phyloP scores from a whole-genome alignment of 2,888 invertebrate genomes.

The Apotomis capreana region DNA sequence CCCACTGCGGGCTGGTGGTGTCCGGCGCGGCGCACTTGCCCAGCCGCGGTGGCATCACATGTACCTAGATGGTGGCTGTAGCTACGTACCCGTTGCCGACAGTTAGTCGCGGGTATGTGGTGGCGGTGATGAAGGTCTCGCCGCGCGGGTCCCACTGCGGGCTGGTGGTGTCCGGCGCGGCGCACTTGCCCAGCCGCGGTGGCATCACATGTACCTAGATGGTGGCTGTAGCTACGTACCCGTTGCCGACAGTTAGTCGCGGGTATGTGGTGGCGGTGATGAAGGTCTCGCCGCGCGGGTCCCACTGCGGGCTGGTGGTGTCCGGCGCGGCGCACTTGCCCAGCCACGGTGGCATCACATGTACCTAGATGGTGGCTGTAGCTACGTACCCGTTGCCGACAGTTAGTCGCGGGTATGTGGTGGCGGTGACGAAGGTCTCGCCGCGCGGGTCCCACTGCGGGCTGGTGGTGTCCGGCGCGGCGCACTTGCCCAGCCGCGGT shows the following conservation, averaged over 20 bases:
- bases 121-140: constrained; percentile 96
- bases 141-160: constrained; percentile 98
- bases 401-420: constrained; percentile 95
- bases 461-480: constrained; percentile 93
- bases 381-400: constrained; percentile 78
- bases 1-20: constrained; percentile 95
- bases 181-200: constrained; percentile 86
- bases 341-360: constrained; percentile 71
- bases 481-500: constrained; percentile 86
- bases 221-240: constrained; percentile 76
- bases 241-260: constrained; percentile 94
- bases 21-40: constrained; percentile 92
- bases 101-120: constrained; percentile 95
- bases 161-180: constrained; percentile 93
- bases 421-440: constrained; percentile 96
- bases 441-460: constrained; percentile 98
- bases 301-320: constrained; percentile 95
- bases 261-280: constrained; percentile 98
- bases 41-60: constrained; percentile 71
- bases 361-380: not conserved
- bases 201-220: no score
- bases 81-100: constrained; percentile 78
- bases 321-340: constrained; percentile 92
- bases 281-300: constrained; percentile 96
- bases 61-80: not conserved